Conservation (phyloP, 2,888 invertebrate species). For the Xylota sylvarum region DNA sequence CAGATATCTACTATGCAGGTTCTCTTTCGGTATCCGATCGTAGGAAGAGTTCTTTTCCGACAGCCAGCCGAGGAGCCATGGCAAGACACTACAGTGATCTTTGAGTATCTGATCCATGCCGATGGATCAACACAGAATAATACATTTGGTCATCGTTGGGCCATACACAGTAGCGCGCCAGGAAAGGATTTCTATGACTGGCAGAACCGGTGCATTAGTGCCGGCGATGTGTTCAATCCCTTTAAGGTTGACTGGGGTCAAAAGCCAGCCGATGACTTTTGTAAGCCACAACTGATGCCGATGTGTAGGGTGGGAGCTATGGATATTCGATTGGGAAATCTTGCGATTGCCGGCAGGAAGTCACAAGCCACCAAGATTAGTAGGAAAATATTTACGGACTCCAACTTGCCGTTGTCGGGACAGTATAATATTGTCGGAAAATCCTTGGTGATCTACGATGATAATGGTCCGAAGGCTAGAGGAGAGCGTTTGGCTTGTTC, state of each 20-base stretch:
- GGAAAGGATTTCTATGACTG: conserved; percentile 96
- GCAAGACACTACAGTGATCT: conserved; percentile 93
- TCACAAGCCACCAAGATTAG: conserved; percentile 88
- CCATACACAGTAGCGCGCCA: conserved; percentile 91
- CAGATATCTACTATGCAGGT: conserved; percentile 92
- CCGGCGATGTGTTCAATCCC: conserved; percentile 92
- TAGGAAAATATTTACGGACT: conserved; percentile 92
- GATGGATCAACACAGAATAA: conserved; percentile 93
- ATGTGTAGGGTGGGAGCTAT: conserved; percentile 92
- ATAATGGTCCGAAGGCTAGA: conserved; percentile 93
- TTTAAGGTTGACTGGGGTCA: conserved; percentile 89
- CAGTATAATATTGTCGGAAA: conserved; percentile 89
- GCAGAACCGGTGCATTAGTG: conserved; percentile 93
- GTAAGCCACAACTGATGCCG: conserved; percentile 86
- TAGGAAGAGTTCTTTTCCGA: conserved; percentile 92
- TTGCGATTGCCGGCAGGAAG: conserved; percentile 91
- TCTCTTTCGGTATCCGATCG: conserved; percentile 94
- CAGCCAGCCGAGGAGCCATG: conserved; percentile 92
- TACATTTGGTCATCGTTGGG: conserved; percentile 92
- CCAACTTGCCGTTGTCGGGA: conserved; percentile 91
- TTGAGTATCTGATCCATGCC: conserved; percentile 94
- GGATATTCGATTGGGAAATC: conserved; percentile 88
- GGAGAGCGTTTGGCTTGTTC: conserved; percentile 96
- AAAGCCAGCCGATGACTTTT: conserved; percentile 87
- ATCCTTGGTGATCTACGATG: conserved; percentile 94